Evolutionary conservation across 2,113 vertebrate genomes (phyloP).

Genomic region (Paramisgurnus dabryanus): DNA sequence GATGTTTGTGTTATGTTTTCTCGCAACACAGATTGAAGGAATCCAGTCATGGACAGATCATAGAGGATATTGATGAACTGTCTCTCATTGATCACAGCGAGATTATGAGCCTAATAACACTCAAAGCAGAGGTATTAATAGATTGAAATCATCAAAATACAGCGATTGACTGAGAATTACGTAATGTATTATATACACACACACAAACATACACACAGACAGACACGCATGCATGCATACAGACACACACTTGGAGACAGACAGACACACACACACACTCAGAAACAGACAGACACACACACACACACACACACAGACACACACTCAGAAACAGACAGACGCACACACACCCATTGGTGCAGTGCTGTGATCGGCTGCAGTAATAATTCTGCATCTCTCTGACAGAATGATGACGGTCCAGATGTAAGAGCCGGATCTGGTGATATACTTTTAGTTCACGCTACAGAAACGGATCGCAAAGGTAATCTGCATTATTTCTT

Average conservation of each 20-base stretch:
- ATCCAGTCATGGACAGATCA: conserved; percentile 70
- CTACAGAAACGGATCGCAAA: conserved; percentile 97
- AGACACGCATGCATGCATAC: too few relatives aligned
- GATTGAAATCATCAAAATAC: too few relatives aligned
- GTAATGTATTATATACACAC: background rate
- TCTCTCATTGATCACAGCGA: conserved; percentile 95
- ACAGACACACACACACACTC: conserved; percentile 19
- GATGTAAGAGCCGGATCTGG: conserved; percentile 96
- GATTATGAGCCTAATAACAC: conserved; percentile 90
- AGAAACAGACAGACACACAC: background rate
- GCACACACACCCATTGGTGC: conserved; percentile 12
- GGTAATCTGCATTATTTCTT: conserved; percentile 70
- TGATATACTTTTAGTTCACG: conserved; percentile 94
- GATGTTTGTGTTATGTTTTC: background rate
- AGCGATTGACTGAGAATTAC: too few relatives aligned
- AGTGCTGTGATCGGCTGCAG: conserved; percentile 20
- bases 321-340: background rate
- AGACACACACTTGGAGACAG: background rate
- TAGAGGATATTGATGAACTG: conserved; percentile 91
- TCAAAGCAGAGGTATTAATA: conserved; percentile 89
- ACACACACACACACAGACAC: conserved; percentile 8
- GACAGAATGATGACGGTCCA: conserved; percentile 92
- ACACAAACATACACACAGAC: too few relatives aligned
- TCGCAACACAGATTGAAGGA: conserved; percentile 75
- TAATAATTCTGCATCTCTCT: conserved; percentile 37